Conservation (phyloP, 64 coral and sea anemone genomes). For the Acropora tenuis region DNA sequence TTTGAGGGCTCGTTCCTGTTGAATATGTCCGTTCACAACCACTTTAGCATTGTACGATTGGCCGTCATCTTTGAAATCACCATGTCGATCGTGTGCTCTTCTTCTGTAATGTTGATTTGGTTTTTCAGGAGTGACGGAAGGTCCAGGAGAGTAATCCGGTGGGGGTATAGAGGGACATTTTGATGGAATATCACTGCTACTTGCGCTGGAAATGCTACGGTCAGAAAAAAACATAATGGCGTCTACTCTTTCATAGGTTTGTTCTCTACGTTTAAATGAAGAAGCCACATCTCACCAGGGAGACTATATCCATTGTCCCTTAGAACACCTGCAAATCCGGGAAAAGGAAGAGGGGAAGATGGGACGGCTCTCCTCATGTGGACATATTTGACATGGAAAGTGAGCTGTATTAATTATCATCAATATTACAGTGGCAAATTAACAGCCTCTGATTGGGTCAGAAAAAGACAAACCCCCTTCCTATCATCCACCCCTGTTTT, state of each 20-base stretch:
- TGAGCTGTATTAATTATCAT: no score
- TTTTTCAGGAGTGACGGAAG: background rate
- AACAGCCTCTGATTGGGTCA: no score
- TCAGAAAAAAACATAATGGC: background rate
- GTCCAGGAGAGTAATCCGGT: conserved; percentile 13
- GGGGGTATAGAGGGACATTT: background rate
- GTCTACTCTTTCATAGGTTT: no score
- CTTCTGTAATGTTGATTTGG: conserved; percentile 27
- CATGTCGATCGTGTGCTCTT: background rate
- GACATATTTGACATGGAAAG: no score
- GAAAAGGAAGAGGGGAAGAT: background rate
- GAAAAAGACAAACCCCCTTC: no score
- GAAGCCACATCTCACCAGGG: background rate
- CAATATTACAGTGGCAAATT: no score
- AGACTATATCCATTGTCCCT: background rate
- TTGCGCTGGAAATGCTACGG: conserved; percentile 25
- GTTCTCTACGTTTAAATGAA: no score
- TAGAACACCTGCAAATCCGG: no score
- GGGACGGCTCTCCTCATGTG: no score
- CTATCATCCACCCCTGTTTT: no score
- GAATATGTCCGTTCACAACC: background rate
- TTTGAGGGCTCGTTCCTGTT: background rate
- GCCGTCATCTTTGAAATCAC: background rate
- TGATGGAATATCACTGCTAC: background rate
- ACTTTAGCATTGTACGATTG: background rate